Conservation (phyloP, 1,140 invertebrate genomes). For the Cherax quadricarinatus region DNA sequence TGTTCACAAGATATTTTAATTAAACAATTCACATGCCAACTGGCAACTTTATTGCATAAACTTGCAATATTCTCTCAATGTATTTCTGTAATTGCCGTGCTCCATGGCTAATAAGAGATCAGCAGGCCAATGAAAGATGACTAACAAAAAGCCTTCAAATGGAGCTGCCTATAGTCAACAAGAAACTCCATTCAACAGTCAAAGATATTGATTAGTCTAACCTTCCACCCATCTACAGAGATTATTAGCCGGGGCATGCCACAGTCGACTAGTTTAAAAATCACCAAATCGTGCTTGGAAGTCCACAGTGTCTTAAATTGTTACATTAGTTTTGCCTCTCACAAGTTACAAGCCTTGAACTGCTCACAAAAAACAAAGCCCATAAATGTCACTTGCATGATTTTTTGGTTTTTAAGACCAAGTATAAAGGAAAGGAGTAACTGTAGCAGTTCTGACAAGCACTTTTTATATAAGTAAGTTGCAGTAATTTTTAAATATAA, state of each 20-base stretch:
- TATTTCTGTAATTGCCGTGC: slow-evolving; percentile 8
- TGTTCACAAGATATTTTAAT: too few species aligned
- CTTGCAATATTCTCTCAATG: slow-evolving; percentile 16
- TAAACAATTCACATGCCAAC: not conserved
- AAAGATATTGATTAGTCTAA: slow-evolving; percentile 12
- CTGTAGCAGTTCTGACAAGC: too few species aligned
- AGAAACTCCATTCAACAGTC: slow-evolving; percentile 2
- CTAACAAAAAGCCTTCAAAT: slow-evolving; percentile 33
- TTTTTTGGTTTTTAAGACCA: not conserved
- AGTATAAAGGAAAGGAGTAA: too few species aligned
- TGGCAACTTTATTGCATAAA: not conserved
- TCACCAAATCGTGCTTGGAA: not conserved
- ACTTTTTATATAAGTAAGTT: too few species aligned
- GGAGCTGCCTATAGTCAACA: not conserved
- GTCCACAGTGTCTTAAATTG: not conserved
- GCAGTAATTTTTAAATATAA: not conserved
- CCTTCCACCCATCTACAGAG: not conserved
- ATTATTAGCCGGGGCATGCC: slow-evolving; percentile 21
- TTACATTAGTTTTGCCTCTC: not conserved
- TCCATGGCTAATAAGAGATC: slow-evolving; percentile 16
- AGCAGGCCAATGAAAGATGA: slow-evolving; percentile 20
- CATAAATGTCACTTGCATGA: not conserved
- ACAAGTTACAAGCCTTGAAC: not conserved
- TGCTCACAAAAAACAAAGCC: not conserved
- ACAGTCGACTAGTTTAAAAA: slow-evolving; percentile 30